Percentiles rank a stretch among this genome's conserved stretches.
Evolutionary conservation across 2,113 vertebrate genomes (phyloP).

Genomic region (Eudorcas thomsonii): DNA sequence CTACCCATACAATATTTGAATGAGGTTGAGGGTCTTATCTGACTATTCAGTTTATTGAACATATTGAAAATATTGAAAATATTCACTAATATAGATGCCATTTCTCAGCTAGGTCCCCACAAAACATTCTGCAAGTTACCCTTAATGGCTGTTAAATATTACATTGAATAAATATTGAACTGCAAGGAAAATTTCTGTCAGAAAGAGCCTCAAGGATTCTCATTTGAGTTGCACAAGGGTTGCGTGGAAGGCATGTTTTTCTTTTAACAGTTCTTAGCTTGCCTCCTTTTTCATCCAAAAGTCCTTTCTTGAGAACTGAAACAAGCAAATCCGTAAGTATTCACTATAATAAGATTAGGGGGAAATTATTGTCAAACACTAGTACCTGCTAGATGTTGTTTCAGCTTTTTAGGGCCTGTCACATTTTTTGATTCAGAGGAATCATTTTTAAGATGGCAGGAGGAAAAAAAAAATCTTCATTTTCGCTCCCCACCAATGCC

Average conservation of each 20-base stretch:
- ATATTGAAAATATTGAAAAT: neutral
- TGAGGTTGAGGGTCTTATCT: neutral
- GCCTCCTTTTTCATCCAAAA: neutral
- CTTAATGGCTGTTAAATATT: neutral
- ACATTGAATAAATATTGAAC: neutral
- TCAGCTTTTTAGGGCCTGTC: slow-evolving; percentile 16
- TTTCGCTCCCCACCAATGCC: slow-evolving; percentile 35
- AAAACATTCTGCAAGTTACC: neutral
- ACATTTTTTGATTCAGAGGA: slow-evolving; percentile 59
- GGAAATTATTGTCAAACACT: neutral
- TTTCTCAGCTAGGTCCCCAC: neutral
- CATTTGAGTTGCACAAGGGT: neutral
- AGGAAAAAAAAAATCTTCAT: neutral
- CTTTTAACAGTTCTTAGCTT: neutral
- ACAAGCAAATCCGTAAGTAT: neutral
- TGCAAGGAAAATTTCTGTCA: neutral
- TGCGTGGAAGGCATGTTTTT: neutral
- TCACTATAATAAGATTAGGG: neutral
- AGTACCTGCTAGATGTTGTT: slow-evolving; percentile 34
- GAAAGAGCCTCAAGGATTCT: neutral
- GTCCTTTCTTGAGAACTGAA: neutral
- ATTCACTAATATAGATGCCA: neutral
- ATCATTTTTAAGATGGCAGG: slow-evolving; percentile 14
- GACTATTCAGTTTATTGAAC: neutral
- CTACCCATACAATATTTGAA: neutral